Base-by-base conservation (phyloP, 2,888 invertebrate genomes). In the Ichneumoninae sp. region DNA sequence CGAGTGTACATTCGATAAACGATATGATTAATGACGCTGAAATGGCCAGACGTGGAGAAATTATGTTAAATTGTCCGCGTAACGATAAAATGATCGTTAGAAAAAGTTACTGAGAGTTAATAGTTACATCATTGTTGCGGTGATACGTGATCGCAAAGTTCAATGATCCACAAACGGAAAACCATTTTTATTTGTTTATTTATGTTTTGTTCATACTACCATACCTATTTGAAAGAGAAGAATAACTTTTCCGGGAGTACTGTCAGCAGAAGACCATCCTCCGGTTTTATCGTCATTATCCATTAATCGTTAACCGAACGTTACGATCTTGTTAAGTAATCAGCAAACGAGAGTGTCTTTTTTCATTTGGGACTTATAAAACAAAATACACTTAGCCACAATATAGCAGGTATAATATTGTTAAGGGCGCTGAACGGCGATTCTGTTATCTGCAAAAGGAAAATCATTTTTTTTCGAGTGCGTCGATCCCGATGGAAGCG, bases 201-300 rank as follows among this genome's bases (percentile, higher is more conserved):
- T 47, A 13, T 16, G 0, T 16, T 62, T 62, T 36, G 54, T 82
- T 76, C 70, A 79, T 75, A 82, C 33, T 75, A 75, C 40, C 82
- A 79, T 84, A 84, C 84, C 82, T 82, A 82, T 82, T 82, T 82
- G 66, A 68, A 84, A 84, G 5, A 84, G 82, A 36, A 84, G 79
- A 79, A 79, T 71, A 62, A 84, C 82, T 75, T 84, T 84, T 82
- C 86, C 83, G 60, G 85, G 84, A 3, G 81, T 78, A 71, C 82
- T 62, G 36, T 75, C 77, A 40, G 82, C 68, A 16, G 79, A 77
- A 65, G 86, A 83, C 85, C 83, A 85, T 77, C 52, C 78, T 26
- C 68, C 82, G 19, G 69, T 52, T 22, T 77, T 77, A 33, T 71
- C 71, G 71, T 80, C 66, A 40, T 74, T 44, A 69, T 54, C 80